phyloP scores from a whole-genome alignment of 2,113 vertebrate species.

The Caretta caretta region DNA sequence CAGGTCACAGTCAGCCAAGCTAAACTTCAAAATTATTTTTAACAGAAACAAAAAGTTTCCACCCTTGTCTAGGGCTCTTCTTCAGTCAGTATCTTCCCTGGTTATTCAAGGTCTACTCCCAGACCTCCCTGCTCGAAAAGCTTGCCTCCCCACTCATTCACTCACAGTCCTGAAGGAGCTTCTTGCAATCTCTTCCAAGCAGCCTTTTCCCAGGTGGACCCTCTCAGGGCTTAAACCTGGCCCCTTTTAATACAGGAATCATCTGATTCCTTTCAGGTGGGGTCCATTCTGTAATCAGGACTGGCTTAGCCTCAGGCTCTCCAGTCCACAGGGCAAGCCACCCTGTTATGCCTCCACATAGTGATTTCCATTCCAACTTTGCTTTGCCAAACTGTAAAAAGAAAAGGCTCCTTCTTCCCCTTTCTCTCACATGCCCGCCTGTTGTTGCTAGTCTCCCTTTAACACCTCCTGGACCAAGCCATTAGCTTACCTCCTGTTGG shows the following conservation, averaged over 20 bases:
- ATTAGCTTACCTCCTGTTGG: neutral
- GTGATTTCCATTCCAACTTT: neutral
- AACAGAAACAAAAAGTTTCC: neutral
- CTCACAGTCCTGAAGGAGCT: neutral
- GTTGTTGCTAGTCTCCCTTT: neutral
- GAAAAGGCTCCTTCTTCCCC: neutral
- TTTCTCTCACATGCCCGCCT: neutral
- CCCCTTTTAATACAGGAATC: neutral
- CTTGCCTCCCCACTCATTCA: neutral
- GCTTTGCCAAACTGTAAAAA: neutral
- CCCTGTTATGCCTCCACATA: neutral
- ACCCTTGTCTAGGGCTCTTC: neutral
- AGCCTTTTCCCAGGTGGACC: neutral
- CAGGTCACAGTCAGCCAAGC: neutral
- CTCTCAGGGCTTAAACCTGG: neutral
- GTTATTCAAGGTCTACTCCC: neutral
- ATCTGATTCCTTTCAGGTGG: neutral
- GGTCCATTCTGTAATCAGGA: neutral
- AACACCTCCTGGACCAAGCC: neutral
- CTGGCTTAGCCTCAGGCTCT: neutral
- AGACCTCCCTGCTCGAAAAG: neutral
- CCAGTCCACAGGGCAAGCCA: neutral
- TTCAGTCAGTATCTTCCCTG: neutral
- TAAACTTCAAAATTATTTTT: neutral
- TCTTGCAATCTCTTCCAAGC: neutral